These are phyloP conservation scores for Drosophila cardini DNA, from an alignment of 1,140 invertebrate genomes.

Conservation along the genomic window DNA sequence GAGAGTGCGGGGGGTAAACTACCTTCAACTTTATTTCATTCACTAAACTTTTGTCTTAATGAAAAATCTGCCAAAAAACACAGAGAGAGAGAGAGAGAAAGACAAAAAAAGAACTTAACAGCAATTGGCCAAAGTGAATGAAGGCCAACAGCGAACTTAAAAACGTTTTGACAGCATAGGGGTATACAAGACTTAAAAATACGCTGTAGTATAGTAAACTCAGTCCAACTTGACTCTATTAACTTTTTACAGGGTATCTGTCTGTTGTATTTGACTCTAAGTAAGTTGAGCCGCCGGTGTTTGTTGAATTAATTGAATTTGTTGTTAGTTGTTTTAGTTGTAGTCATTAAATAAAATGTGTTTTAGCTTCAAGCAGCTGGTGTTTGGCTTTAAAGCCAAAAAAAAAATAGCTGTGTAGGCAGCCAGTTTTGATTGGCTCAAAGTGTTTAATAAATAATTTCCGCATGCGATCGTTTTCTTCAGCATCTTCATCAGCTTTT, in stretches of 20 bases:
- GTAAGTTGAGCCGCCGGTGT: constrained; percentile 46
- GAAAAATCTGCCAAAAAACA: constrained; percentile 49
- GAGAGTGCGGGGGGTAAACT: not conserved
- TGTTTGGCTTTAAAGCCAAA: not conserved
- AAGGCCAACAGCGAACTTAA: constrained; percentile 42
- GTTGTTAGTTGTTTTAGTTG: constrained; percentile 48
- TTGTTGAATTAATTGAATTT: constrained; percentile 58
- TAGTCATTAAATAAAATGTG: constrained; percentile 49
- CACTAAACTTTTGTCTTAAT: constrained; percentile 61
- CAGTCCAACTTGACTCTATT: not conserved
- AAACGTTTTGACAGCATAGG: constrained; percentile 29
- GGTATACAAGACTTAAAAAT: not conserved
- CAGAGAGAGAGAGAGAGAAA: constrained; percentile 1
- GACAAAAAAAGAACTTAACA: constrained; percentile 32
- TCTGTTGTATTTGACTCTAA: constrained; percentile 6
- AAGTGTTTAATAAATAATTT: constrained; percentile 62
- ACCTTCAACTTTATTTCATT: constrained; percentile 48
- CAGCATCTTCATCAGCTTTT: constrained; percentile 38
- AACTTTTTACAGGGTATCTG: constrained; percentile 2
- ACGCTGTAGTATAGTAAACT: too few relatives aligned
- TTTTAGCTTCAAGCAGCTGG: constrained; percentile 21
- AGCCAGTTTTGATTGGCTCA: constrained; percentile 49
- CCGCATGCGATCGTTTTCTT: constrained; percentile 35
- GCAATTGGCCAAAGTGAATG: constrained; percentile 44
- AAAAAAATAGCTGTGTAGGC: constrained; percentile 38